Percentiles rank a stretch among this genome's conserved stretches.
Evolutionary conservation across 2,888 invertebrate species (phyloP).

Genomic region (Heteromyza rotundicornis): DNA sequence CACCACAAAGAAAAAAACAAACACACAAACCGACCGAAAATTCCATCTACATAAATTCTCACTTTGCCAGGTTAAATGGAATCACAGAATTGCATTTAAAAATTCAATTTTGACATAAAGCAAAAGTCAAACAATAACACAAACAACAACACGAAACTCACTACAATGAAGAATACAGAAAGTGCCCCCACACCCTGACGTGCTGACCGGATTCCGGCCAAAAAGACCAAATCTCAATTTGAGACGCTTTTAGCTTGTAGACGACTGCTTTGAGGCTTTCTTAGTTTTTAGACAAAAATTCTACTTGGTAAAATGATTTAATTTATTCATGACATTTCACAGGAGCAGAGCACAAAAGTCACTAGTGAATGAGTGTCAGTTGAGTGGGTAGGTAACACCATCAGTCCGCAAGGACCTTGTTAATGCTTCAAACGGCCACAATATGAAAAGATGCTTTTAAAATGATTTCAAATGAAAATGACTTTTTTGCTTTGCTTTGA

Average conservation of each 20-base stretch:
- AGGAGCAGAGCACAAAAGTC: too few species aligned
- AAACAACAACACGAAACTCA: not conserved
- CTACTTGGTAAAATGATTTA: not conserved
- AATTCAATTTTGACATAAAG: slow-evolving; percentile 19
- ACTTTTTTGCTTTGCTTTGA: not conserved
- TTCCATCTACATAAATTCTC: slow-evolving; percentile 24
- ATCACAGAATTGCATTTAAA: slow-evolving; percentile 22
- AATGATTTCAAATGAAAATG: too few species aligned
- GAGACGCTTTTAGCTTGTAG: too few species aligned
- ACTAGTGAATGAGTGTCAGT: not conserved
- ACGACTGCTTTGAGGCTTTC: not conserved
- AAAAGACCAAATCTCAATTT: too few species aligned
- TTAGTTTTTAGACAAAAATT: not conserved
- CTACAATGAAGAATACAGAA: not conserved
- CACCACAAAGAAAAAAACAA: not conserved
- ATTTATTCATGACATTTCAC: slow-evolving; percentile 1
- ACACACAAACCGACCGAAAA: not conserved
- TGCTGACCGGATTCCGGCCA: too few species aligned
- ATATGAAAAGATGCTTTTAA: too few species aligned
- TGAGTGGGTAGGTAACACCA: not conserved
- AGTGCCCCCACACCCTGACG: not conserved
- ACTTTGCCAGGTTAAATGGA: slow-evolving; percentile 18
- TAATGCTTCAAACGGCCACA: too few species aligned
- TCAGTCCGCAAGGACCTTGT: not conserved
- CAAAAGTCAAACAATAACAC: not conserved